phyloP scores from a whole-genome alignment of 2,113 vertebrate species.

The Stictonetta naevosa region DNA sequence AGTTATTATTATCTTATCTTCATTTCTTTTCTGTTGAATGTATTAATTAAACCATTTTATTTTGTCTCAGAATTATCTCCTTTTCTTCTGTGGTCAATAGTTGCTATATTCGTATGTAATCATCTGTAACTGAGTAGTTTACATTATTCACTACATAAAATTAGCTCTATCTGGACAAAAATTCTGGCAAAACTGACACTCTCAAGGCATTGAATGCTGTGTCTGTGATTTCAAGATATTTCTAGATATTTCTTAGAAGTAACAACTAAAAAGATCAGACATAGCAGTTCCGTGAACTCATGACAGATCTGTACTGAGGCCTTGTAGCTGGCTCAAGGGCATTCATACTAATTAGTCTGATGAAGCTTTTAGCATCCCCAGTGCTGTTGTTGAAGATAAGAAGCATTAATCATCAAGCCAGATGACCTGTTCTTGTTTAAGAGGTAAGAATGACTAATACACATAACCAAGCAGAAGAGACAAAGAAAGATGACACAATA shows the following conservation, averaged over 20 bases:
- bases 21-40: background rate
- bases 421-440: conserved; percentile 14
- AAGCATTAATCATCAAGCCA: conserved; percentile 18
- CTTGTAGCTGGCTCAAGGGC: background rate
- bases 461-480: background rate
- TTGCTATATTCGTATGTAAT: background rate
- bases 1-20: background rate
- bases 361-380: background rate
- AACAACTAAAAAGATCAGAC: background rate
- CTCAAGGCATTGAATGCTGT: background rate
- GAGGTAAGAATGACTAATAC: background rate
- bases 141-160: background rate
- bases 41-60: background rate
- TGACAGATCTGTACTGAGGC: background rate
- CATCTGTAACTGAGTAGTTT: background rate
- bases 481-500: background rate
- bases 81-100: background rate
- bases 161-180: background rate
- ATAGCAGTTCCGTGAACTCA: background rate
- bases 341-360: conserved; percentile 44
- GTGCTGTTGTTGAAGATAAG: conserved; percentile 23
- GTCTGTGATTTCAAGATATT: background rate
- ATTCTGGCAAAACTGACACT: background rate
- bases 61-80: background rate
- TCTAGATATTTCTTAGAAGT: background rate